phyloP scores from a whole-genome alignment of 2,113 vertebrate species.

The Rutilus rutilus region DNA sequence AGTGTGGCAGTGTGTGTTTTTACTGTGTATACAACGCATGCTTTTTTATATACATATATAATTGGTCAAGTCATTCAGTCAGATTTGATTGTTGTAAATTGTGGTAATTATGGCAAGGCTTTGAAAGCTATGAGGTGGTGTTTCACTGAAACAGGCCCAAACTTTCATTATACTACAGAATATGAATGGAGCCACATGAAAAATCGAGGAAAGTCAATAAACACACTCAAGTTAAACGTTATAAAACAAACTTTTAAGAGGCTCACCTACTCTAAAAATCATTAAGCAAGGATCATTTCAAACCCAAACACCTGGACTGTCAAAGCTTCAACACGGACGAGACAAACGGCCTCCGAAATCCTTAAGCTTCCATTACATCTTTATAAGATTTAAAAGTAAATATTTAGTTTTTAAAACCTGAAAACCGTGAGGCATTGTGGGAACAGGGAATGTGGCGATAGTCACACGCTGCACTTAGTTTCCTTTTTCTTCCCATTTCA shows the following conservation, averaged over 20 bases:
- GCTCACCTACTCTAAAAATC: constrained; percentile 30
- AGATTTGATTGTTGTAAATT: constrained; percentile 29
- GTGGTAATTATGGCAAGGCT: constrained; percentile 25
- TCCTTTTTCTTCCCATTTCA: not conserved
- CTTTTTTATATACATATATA: not conserved
- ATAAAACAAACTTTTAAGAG: constrained; percentile 12
- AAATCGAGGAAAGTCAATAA: constrained; percentile 12
- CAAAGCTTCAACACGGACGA: constrained; percentile 24
- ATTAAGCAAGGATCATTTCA: constrained; percentile 40
- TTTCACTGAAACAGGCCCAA: constrained; percentile 21
- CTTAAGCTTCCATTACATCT: constrained; percentile 45
- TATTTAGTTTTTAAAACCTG: constrained; percentile 48
- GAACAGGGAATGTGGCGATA: not conserved
- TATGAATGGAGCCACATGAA: constrained; percentile 21
- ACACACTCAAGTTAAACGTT: constrained; percentile 9
- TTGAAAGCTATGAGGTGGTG: not conserved
- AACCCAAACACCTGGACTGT: constrained; percentile 48
- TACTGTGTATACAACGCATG: not conserved
- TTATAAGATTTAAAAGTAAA: constrained; percentile 47
- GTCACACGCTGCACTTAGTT: not conserved
- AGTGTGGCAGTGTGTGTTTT: not conserved
- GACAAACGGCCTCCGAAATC: constrained; percentile 49
- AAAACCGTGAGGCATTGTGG: constrained; percentile 1
- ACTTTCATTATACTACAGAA: constrained; percentile 42
- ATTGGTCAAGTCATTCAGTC: constrained; percentile 24